Base-by-base conservation (phyloP, 92 coral and sea anemone genomes). In the Porites lobata region DNA sequence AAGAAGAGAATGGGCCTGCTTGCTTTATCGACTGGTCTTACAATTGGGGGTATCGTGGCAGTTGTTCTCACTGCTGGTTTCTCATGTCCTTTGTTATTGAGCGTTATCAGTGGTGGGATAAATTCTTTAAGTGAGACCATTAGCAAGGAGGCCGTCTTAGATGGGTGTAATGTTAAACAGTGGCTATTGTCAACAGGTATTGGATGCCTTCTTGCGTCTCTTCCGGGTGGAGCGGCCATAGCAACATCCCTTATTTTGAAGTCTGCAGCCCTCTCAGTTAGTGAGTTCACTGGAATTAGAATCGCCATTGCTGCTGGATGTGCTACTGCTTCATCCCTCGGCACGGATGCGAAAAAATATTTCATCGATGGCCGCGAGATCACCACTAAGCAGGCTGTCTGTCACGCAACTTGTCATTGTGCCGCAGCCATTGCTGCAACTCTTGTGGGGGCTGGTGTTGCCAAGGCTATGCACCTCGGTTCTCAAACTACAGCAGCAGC, bases 291-390 rank as follows among this genome's bases (percentile, higher is more conserved):
- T 2, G 77, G 50, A 19, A 70, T 64, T 51, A 86, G 94, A 32
- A 81, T 47, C 71, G 64, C 71, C 21, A 86, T 85, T 2, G 91
- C 87, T 4, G 80, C 87, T 43, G 84, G 50, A 13, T 80, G 87
- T 2, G 94, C 87, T 6, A 85, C 29, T 9, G 54, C 69, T 15
- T 50, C 84, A 10, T 65, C 87, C 15, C 67, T 75, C 1, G 65
- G 90, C 53, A 14, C 51, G 17, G 87, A 79, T 72, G 84, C 72
- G 2, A 79, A 51, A 22, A 91, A 78, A 57, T 78, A 20, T 61
- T 18, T 91, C 83, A 89, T 87, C 6, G 85, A 87, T 69, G 73
- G 67, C 53, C 81, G 87, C 19, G 17, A 82, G n/a, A 74, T 91
- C 51, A 50, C 91, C 6, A 38, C 4, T 72, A 87, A 82, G 68